These are phyloP conservation scores for Polyommatus iphigenia DNA, from an alignment of 2,888 invertebrate species.

Conservation along the genomic window DNA sequence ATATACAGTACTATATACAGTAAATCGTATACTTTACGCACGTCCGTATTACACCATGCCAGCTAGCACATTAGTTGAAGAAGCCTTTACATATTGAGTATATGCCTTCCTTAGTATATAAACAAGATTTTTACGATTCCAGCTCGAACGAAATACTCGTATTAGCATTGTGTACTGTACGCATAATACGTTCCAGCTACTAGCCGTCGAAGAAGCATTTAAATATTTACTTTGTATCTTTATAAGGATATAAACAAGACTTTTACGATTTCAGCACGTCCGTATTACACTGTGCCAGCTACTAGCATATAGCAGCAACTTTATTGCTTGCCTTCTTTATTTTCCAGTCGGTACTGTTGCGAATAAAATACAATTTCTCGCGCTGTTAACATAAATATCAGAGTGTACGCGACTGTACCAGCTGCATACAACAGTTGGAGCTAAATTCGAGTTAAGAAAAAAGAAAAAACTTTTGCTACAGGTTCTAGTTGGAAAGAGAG, in stretches of 20 bases:
- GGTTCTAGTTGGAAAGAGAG: no score
- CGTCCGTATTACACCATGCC: no score
- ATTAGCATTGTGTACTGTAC: no score
- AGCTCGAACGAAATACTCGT: no score
- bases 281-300: neutral
- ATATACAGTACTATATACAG: no score
- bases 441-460: neutral
- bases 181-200: neutral
- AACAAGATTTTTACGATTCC: no score
- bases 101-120: no score
- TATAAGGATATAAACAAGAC: neutral
- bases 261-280: neutral
- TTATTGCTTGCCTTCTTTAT: neutral
- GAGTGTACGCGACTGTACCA: slow-evolving; percentile 1
- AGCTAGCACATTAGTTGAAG: no score
- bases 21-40: no score
- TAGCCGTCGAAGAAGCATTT: neutral
- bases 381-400: neutral
- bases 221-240: neutral
- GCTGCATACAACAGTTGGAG: neutral
- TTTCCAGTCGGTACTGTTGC: slow-evolving; percentile 4
- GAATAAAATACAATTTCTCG: slow-evolving; percentile 1
- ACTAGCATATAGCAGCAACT: neutral
- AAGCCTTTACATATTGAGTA: no score
- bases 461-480: neutral